Evolutionary conservation across 2,797 vertebrate genomes (phyloP).

Genomic region (Danio aesculapii): DNA sequence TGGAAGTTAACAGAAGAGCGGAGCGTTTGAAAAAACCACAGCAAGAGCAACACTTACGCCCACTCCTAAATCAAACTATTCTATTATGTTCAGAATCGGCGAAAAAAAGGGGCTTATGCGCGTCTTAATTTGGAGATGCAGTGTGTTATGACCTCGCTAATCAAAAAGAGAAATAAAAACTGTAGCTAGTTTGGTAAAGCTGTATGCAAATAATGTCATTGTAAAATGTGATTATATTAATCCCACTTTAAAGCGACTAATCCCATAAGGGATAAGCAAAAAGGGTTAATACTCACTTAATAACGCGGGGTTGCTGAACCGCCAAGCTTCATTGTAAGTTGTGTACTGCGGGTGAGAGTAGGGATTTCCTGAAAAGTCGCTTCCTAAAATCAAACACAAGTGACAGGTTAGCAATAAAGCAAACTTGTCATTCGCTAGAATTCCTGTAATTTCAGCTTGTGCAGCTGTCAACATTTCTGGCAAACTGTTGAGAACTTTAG

Average conservation of each 20-base stretch:
- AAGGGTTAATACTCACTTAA: conserved; percentile 89
- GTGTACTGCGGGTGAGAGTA: conserved; percentile 99
- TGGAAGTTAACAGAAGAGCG: conserved; percentile 99
- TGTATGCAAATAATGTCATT: conserved; percentile 53
- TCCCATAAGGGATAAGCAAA: conserved; percentile 44
- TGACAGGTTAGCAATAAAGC: conserved; percentile 36
- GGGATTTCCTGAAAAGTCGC: conserved; percentile 98
- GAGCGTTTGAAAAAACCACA: conserved; percentile 91
- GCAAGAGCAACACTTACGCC: conserved; percentile 72
- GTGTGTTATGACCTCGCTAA: conserved; percentile 28
- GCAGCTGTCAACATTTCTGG: neutral
- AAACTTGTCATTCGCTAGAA: neutral
- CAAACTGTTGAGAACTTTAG: neutral
- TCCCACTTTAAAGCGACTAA: conserved; percentile 37
- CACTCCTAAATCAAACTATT: conserved; percentile 7
- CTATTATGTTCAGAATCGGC: conserved; percentile 21
- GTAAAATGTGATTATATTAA: conserved; percentile 55
- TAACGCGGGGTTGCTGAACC: conserved; percentile 99
- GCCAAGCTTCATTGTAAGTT: conserved; percentile 99
- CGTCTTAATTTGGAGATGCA: conserved; percentile 41
- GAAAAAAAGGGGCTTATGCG: conserved; percentile 20
- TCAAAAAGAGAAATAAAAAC: conserved; percentile 46
- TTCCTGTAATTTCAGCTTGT: too few species aligned
- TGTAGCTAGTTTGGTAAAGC: conserved; percentile 39
- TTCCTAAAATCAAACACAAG: conserved; percentile 79